Evolutionary conservation across 1,140 invertebrate genomes (phyloP), one percentile per base, ranked within the genome.

Genomic region (Pygmarrhopalites habei): DNA sequence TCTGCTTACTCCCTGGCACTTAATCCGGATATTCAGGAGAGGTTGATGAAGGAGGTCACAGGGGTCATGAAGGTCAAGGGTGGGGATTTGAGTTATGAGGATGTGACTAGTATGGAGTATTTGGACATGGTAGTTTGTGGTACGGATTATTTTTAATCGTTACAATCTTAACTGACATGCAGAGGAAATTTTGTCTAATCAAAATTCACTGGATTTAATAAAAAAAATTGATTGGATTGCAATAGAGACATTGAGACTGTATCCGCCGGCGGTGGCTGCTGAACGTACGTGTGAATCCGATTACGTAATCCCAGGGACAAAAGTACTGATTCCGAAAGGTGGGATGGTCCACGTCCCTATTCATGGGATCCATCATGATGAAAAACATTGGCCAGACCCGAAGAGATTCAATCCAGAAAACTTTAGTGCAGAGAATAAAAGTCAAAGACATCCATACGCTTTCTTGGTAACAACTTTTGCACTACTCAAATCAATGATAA

Each of bases 1-100:
- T 77, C 80, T 10, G 72, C 87, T 0, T 82, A 86, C 67, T 82
- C 85, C 69, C 72, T 92, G 51, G 82, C 87, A 1, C 74, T 82
- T 26, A 79, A 88, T 72, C 81, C 80, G 0, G 81, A 85, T 0
- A 30, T 74, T 12, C 79, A 82, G 66, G 71, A 78, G 19, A 72
- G 67, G 61, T 52, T 80, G 0, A 67, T 74, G 49, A 53, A 76
- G 10, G 79, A 82, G 72, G 74, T 82, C 19, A 65, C 75, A 60
- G 51, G 70, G 2, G 76, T 79, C 19, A 35, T 82, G 1, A 58
- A 70, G 7, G 76, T 76, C 62, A 72, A 82, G 61, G 66, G 78
- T 23, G 77, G 77, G 2, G 67, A 79, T 63, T 62, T 84, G 0
- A 81, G 76, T 32, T 84, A 82, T 67, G 82, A 84, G 15, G 75